Percentiles rank a stretch among this genome's conserved stretches.
Conservation (phyloP, 2,113 vertebrate genomes). For the Ovis canadensis region DNA sequence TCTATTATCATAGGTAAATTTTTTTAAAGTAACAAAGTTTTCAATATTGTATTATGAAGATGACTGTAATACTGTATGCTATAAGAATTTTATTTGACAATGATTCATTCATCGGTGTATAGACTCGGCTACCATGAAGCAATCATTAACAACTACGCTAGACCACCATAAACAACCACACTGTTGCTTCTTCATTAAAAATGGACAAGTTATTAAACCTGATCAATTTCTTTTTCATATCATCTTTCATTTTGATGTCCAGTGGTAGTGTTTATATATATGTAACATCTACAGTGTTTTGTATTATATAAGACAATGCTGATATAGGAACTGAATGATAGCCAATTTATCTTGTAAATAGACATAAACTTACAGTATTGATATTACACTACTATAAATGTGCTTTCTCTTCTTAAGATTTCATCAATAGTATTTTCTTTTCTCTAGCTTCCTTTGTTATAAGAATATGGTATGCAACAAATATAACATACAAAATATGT, state of each 20-base stretch:
- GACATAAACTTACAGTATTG: neutral
- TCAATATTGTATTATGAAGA: neutral
- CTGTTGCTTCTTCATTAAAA: neutral
- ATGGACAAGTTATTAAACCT: neutral
- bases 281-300: neutral
- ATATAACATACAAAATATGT: neutral
- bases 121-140: neutral
- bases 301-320: neutral
- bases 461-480: neutral
- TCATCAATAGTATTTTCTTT: neutral
- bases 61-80: neutral
- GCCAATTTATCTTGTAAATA: neutral
- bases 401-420: neutral
- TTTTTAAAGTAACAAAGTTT: neutral
- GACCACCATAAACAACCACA: neutral
- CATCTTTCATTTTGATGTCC: neutral
- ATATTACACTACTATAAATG: neutral
- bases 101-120: neutral
- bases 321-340: neutral
- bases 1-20: neutral
- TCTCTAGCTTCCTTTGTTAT: neutral
- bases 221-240: neutral
- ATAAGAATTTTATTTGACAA: neutral
- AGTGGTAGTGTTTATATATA: neutral
- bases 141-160: neutral